A percentile compares a stretch with the other conserved stretches of the same genome.
Evolutionary conservation across 2,113 vertebrate genomes (phyloP).

Genomic region (Hemiprocne comata): DNA sequence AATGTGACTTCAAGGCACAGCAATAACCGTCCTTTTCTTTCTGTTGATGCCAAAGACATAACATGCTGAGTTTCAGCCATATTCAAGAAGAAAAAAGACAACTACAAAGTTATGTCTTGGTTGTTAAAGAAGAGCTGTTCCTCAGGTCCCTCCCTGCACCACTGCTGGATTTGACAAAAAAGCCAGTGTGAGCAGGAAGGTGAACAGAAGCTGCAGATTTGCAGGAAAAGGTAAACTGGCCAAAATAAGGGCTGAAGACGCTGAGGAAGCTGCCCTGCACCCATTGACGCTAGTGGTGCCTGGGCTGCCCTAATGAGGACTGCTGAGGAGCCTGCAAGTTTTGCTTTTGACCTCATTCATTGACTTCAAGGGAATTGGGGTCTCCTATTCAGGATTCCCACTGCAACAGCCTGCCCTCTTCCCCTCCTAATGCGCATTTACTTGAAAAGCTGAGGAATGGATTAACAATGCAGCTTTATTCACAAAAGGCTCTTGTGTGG

Average conservation of each 20-base stretch:
- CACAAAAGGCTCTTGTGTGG: not conserved
- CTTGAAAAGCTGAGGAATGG: not conserved
- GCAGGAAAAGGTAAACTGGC: not conserved
- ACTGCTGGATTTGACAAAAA: not conserved
- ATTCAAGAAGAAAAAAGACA: not conserved
- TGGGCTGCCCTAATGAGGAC: not conserved
- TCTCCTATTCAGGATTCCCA: not conserved
- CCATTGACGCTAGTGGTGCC: not conserved
- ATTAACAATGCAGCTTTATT: not conserved
- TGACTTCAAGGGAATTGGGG: not conserved
- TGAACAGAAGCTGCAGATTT: not conserved
- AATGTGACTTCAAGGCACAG: rapidly evolving
- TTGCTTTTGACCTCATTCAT: not conserved
- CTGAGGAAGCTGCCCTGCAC: not conserved
- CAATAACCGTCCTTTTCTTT: not conserved
- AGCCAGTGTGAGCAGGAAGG: rapidly evolving
- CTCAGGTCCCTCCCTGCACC: not conserved
- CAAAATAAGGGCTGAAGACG: not conserved
- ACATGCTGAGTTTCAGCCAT: not conserved
- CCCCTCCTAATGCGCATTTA: not conserved
- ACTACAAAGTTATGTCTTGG: not conserved
- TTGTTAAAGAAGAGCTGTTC: not conserved
- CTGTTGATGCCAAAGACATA: not conserved
- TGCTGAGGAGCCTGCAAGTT: not conserved
- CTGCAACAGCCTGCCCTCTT: not conserved